Evolutionary conservation across 2,113 vertebrate species (phyloP), one percentile per base, ranked within the genome.

Genomic region (Forbesichthys papilliferus): DNA sequence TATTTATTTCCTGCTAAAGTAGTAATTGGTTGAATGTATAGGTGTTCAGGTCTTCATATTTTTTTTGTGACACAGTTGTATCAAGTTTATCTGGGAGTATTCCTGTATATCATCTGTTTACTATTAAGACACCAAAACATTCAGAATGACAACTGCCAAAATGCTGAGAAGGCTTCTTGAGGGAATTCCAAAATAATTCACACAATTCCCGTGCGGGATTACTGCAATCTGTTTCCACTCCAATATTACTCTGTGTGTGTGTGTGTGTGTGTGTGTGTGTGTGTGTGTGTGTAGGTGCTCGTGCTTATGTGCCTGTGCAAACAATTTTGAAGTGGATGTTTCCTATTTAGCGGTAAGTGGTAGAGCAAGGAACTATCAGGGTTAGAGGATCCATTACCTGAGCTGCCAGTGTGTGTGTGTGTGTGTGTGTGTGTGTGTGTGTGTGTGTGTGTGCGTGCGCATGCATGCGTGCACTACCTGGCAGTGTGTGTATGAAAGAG

Each of bases 401-500:
- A 7, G 7, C n/a, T 64, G 48, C 2, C 12, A 10, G 12, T 46
- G 64, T 54, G 64, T 20, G 1, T 47, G 12, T 57, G 9, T 47
- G 18, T 46, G 52, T 48, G 34, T 57, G n/a, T 13, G 4, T 56
- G 16, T 48, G 54, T 49, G 11, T 58, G 65, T 67, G 53, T 69
- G n/a, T 20, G 36, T 18, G 20, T 13, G 51, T 46, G 9, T 65
- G 10, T 34, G 11, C 47, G 13, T 56, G 54, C 27, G 12, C 12
- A 12, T 33, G 36, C 13, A 3, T 7, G 47, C 49, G 53, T 20
- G 10, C 11, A 4, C 8, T 53, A 98, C 97, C 98, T 82, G 96
- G 98, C 86, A 99, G 91, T 12, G 93, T 94, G 88, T 86, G 94
- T 57, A 99, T 98, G 85, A 99, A 99, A 74, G 94, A 93, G 68